Base-by-base conservation (phyloP, 2,113 vertebrate species). In the Gallinago paraguaiae region DNA sequence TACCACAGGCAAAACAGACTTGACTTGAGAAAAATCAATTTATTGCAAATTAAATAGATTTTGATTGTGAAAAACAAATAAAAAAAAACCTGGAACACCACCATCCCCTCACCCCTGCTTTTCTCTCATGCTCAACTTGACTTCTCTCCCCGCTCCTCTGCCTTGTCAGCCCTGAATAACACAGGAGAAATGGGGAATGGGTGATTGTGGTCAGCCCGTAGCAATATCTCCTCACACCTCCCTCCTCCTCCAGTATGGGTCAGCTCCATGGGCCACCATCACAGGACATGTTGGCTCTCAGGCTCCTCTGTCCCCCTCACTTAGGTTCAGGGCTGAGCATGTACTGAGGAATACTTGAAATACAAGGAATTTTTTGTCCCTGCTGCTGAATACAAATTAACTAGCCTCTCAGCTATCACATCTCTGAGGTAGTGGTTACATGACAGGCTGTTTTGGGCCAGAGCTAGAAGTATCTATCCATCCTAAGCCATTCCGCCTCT, bases 111-210 rank as follows among this genome's bases (percentile, higher is more conserved):
- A 25, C 9, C 2, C 6, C 2, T 2, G 1, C 4, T 53, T 85
- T 74, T 46, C 18, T 74, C 10, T 3, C 20, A 71, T 11, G 8
- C 12, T 88, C 22, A 79, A 13, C 31, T 57, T 83, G 27, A 18
- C 30, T 82, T 13, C 19, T 31, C 17, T 90, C 19, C 7, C 6
- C 1, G 23, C 2, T 84, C n/a, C 22, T 77, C n/a, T 56, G 6
- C 22, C 5, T 15, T 41, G 18, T 68, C 28, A 90, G 8, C 18
- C 9, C 11, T 54, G 48, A 79, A n/a, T 3, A 85, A 7, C 7
- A 54, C 4, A 30, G 10, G 4, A 18, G 10, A 11, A 7, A 5
- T 37, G 27, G 2, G 15, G 4, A 19, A 10, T 0, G 1, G 4
- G 6, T 30, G 51, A 54, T 17, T 54, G 51, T 54, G 51, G 25